A percentile compares a stretch with the other conserved stretches of the same genome.
Conservation (phyloP, 2,113 vertebrate genomes). For the Cyprinodon variegatus region DNA sequence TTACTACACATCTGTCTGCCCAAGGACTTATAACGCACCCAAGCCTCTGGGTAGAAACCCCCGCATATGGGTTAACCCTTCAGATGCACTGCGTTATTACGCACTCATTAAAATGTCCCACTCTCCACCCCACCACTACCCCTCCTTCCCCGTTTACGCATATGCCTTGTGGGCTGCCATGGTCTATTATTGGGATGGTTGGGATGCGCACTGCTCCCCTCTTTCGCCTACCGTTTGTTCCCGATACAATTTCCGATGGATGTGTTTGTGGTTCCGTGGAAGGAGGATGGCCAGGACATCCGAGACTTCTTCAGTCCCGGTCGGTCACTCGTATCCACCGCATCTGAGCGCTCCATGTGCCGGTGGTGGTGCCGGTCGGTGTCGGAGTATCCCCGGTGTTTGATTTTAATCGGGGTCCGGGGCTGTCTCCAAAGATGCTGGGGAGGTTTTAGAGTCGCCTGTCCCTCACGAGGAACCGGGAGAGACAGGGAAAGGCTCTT, state of each 20-base stretch:
- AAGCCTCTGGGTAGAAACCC: conserved; percentile 73
- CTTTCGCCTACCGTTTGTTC: conserved; percentile 81
- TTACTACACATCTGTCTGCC: conserved; percentile 69
- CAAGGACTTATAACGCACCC: conserved; percentile 77
- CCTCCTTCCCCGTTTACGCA: conserved; percentile 61
- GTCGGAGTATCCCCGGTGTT: conserved; percentile 86
- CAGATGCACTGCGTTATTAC: conserved; percentile 64
- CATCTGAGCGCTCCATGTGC: conserved; percentile 93
- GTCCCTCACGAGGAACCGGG: conserved; percentile 89
- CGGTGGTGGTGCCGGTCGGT: conserved; percentile 85
- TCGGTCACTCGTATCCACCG: conserved; percentile 92
- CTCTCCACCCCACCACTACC: conserved; percentile 2
- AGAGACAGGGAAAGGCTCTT: conserved; percentile 91
- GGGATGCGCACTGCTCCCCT: conserved; percentile 25
- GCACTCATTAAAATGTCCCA: conserved; percentile 59
- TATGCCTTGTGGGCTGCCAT: conserved; percentile 62
- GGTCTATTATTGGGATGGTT: conserved; percentile 64
- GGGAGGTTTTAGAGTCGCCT: conserved; percentile 87
- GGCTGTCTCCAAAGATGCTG: conserved; percentile 95
- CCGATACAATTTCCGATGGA: conserved; percentile 81
- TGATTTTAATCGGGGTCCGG: conserved; percentile 88
- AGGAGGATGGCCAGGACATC: conserved; percentile 97
- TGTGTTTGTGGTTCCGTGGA: conserved; percentile 87
- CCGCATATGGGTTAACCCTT: conserved; percentile 74
- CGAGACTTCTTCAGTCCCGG: conserved; percentile 91